These are phyloP conservation scores for Chionoecetes opilio DNA, from an alignment of 1,140 invertebrate genomes.

Conservation along the genomic window DNA sequence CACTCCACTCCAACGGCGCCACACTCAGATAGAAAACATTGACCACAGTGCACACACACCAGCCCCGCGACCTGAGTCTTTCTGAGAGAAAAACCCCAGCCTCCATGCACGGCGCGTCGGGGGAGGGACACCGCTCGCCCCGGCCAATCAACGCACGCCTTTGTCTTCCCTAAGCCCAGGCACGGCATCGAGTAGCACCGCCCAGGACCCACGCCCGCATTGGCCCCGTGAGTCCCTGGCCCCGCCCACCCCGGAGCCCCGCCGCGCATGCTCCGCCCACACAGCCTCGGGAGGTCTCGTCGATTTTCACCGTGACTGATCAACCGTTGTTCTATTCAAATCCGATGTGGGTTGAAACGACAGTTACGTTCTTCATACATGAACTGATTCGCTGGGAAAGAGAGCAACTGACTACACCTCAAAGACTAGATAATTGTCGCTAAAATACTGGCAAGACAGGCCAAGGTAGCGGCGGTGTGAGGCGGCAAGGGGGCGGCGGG, in stretches of 20 bases:
- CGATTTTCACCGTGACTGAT: constrained; percentile 76
- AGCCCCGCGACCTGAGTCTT: constrained; percentile 77
- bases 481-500: too few relatives aligned
- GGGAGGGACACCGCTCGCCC: constrained; percentile 70
- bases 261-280: constrained; percentile 74
- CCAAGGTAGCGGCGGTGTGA: not conserved
- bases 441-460: constrained; percentile 40
- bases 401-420: constrained; percentile 69
- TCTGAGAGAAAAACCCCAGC: constrained; percentile 77
- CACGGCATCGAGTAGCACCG: constrained; percentile 66
- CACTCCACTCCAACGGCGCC: constrained; percentile 66
- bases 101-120: constrained; percentile 75
- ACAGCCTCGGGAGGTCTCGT: constrained; percentile 65
- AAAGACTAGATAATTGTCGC: constrained; percentile 66
- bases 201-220: constrained; percentile 48
- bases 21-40: constrained; percentile 79
- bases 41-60: constrained; percentile 77
- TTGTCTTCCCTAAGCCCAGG: constrained; percentile 70
- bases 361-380: constrained; percentile 78
- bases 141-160: constrained; percentile 76
- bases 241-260: constrained; percentile 15
- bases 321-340: constrained; percentile 80
- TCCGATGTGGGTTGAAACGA: constrained; percentile 74
- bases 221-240: not conserved
- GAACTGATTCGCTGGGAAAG: constrained; percentile 76